Conservation (phyloP, 2,888 invertebrate genomes). For the Tachina fera region DNA sequence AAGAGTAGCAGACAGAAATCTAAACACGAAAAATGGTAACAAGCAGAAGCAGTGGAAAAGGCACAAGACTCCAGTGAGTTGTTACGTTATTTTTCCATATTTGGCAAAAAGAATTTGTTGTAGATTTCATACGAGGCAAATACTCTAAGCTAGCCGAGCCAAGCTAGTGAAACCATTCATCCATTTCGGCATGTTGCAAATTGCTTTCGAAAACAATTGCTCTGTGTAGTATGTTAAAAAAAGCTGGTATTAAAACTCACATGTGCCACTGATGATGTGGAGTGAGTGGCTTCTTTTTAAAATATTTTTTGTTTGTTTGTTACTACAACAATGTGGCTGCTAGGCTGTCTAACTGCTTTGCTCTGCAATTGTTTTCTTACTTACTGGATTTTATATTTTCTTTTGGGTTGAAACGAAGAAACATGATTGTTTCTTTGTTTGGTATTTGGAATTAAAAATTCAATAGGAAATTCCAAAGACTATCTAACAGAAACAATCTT, state of each 20-base stretch:
- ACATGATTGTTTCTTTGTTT: slow-evolving; percentile 29
- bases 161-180: slow-evolving; percentile 47
- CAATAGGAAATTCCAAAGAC: slow-evolving; percentile 60
- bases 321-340: slow-evolving; percentile 7
- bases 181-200: slow-evolving; percentile 62
- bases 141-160: not conserved
- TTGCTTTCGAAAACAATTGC: slow-evolving; percentile 61
- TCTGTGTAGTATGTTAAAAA: slow-evolving; percentile 10
- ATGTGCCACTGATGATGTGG: not conserved
- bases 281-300: slow-evolving; percentile 34
- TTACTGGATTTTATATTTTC: slow-evolving; percentile 42
- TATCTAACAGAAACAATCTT: slow-evolving; percentile 27
- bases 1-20: not conserved
- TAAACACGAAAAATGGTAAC: slow-evolving; percentile 16
- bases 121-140: slow-evolving; percentile 31
- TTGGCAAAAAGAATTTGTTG: slow-evolving; percentile 32
- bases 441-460: slow-evolving; percentile 63
- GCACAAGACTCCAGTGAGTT: slow-evolving; percentile 8
- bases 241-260: not conserved
- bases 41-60: not conserved
- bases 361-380: slow-evolving; percentile 45
- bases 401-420: slow-evolving; percentile 10
- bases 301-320: slow-evolving; percentile 14
- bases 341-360: slow-evolving; percentile 18
- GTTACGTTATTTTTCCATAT: slow-evolving; percentile 34